Evolutionary conservation across 2,797 vertebrate genomes (phyloP).

Genomic region (Odontamblyopus rebecca): DNA sequence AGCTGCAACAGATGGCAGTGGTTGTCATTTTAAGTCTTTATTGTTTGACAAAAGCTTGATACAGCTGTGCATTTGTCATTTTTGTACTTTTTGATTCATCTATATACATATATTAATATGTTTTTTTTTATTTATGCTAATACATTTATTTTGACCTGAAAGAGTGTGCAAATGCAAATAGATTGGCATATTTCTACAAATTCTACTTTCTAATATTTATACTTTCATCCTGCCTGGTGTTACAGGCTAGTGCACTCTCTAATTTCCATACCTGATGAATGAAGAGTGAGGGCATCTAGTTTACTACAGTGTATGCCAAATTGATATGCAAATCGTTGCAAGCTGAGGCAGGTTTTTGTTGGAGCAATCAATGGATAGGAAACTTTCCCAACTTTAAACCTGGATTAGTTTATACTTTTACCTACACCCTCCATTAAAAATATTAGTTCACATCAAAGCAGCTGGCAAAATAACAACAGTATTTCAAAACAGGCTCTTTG

Average conservation of each 20-base stretch:
- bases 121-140: neutral
- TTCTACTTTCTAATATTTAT: too few relatives aligned
- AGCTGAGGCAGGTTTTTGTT: neutral
- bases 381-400: neutral
- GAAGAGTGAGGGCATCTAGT: neutral
- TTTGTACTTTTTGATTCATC: neutral
- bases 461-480: neutral
- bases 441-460: conserved; percentile 1
- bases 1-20: conserved; percentile 28
- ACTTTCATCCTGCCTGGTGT: neutral
- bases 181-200: too few relatives aligned
- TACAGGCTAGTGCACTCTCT: neutral
- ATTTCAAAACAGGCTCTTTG: neutral
- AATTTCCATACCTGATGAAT: neutral
- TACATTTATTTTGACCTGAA: neutral
- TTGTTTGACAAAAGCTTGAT: conserved; percentile 22
- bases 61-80: neutral
- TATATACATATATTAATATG: neutral
- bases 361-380: neutral
- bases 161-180: neutral
- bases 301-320: neutral
- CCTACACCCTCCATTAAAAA: neutral
- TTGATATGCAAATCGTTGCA: neutral
- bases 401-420: neutral
- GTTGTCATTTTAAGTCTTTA: conserved; percentile 30